These are phyloP conservation scores for Plutella xylostella DNA, from an alignment of 2,888 invertebrate genomes.

Conservation along the genomic window DNA sequence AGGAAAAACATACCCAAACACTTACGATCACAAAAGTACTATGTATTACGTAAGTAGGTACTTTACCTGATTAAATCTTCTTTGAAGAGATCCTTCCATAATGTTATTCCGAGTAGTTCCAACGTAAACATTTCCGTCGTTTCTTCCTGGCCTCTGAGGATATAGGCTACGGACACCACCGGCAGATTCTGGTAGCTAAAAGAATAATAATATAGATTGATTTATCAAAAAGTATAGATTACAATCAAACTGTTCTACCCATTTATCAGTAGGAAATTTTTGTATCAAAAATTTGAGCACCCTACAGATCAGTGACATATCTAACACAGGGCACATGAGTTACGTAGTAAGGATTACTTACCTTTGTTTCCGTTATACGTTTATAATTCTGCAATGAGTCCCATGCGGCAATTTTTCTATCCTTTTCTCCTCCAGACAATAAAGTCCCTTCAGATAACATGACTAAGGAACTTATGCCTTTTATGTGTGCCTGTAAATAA, in stretches of 20 bases:
- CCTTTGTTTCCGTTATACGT: slow-evolving; percentile 90
- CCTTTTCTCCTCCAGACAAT: slow-evolving; percentile 91
- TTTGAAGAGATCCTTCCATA: slow-evolving; percentile 89
- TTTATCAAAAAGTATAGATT: too few relatives aligned
- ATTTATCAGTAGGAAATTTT: too few relatives aligned
- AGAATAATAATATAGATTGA: slow-evolving; percentile 15
- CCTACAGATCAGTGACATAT: too few relatives aligned
- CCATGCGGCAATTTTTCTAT: slow-evolving; percentile 92
- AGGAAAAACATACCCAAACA: too few relatives aligned
- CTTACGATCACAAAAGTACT: too few relatives aligned
- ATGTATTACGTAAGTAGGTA: too few relatives aligned
- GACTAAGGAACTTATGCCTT: slow-evolving; percentile 86
- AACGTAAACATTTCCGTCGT: slow-evolving; percentile 91
- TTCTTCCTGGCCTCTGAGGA: slow-evolving; percentile 87
- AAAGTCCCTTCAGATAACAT: slow-evolving; percentile 93
- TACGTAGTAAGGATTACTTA: slow-evolving; percentile 28
- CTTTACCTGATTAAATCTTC: slow-evolving; percentile 84
- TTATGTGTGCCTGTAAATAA: slow-evolving; percentile 77
- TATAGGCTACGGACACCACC: slow-evolving; percentile 93
- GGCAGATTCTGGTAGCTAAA: slow-evolving; percentile 84
- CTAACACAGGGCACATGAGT: too few relatives aligned
- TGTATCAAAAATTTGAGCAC: too few relatives aligned
- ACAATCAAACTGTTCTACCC: too few relatives aligned
- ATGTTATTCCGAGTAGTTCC: slow-evolving; percentile 92
- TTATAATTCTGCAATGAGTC: slow-evolving; percentile 91